Percentiles rank a stretch among this genome's conserved stretches.
phyloP scores from a whole-genome alignment of 2,888 invertebrate species.

The Cheilosia grossa region DNA sequence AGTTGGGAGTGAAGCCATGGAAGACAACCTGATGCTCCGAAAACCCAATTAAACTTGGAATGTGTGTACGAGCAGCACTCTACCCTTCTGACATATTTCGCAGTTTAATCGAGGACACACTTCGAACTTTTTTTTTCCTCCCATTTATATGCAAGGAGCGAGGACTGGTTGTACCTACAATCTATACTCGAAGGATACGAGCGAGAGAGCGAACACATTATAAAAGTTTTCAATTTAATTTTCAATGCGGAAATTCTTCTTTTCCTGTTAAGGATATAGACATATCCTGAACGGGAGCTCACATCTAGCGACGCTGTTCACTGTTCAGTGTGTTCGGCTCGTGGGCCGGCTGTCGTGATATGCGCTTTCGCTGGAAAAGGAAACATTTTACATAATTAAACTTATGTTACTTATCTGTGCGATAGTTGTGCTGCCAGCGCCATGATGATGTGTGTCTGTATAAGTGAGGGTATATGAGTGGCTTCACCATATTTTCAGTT shows the following conservation, averaged over 20 bases:
- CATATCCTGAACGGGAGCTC: constrained; percentile 24
- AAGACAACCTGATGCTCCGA: constrained; percentile 74
- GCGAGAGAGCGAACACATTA: constrained; percentile 44
- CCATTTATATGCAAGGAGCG: neutral
- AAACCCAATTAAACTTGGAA: constrained; percentile 74
- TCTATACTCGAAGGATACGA: constrained; percentile 39
- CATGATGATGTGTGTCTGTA: neutral
- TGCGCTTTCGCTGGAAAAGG: constrained; percentile 49
- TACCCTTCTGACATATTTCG: constrained; percentile 64
- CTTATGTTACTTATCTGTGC: constrained; percentile 65
- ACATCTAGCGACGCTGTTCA: neutral
- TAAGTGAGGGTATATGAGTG: constrained; percentile 14
- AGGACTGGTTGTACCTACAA: neutral
- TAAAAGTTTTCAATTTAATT: constrained; percentile 75
- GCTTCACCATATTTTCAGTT: constrained; percentile 22
- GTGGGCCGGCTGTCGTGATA: constrained; percentile 21
- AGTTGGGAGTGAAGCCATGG: constrained; percentile 26
- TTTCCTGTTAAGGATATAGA: constrained; percentile 56
- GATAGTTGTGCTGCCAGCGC: constrained; percentile 23
- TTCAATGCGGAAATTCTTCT: constrained; percentile 71
- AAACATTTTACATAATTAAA: constrained; percentile 71
- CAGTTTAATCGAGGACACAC: constrained; percentile 73
- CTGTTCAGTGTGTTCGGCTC: constrained; percentile 5
- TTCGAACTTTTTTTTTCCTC: constrained; percentile 63
- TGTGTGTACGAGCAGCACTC: constrained; percentile 59